Conservation (phyloP, 2,113 vertebrate genomes). For the Oxygymnocypris stewartii region DNA sequence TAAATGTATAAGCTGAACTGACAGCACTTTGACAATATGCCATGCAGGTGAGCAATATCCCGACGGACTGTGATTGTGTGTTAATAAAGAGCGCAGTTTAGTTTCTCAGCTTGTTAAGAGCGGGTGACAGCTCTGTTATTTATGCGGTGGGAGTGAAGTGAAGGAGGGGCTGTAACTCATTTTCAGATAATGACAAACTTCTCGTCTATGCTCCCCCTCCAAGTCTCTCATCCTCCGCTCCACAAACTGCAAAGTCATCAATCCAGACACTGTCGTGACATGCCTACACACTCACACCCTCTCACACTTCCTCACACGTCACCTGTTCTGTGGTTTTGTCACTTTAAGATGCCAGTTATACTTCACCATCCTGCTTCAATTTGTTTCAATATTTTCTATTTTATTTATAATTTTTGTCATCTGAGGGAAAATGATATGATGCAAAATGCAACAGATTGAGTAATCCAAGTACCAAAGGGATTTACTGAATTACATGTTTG, state of each 20-base stretch:
- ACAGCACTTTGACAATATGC: constrained; percentile 29
- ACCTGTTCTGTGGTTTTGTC: neutral
- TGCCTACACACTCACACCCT: constrained; percentile 29
- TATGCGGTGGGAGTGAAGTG: constrained; percentile 49
- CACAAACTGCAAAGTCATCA: constrained; percentile 64
- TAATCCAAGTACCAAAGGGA: neutral
- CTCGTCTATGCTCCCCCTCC: neutral
- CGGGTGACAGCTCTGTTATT: constrained; percentile 51
- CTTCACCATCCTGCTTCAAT: neutral
- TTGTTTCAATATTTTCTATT: neutral
- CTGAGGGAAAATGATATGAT: neutral
- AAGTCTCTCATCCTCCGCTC: constrained; percentile 25
- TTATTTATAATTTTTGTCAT: neutral
- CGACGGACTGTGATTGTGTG: neutral
- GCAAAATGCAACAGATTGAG: neutral
- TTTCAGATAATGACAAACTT: constrained; percentile 67
- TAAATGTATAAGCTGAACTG: neutral
- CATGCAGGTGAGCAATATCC: constrained; percentile 19
- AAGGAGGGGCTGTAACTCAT: constrained; percentile 61
- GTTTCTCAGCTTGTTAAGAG: constrained; percentile 35
- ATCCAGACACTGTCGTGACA: constrained; percentile 52
- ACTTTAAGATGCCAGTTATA: neutral
- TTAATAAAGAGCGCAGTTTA: constrained; percentile 50
- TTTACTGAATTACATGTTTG: neutral
- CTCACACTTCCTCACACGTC: constrained; percentile 41